Evolutionary conservation across 2,113 vertebrate species (phyloP), one percentile per base, ranked within the genome.

Genomic region (Ictalurus punctatus): DNA sequence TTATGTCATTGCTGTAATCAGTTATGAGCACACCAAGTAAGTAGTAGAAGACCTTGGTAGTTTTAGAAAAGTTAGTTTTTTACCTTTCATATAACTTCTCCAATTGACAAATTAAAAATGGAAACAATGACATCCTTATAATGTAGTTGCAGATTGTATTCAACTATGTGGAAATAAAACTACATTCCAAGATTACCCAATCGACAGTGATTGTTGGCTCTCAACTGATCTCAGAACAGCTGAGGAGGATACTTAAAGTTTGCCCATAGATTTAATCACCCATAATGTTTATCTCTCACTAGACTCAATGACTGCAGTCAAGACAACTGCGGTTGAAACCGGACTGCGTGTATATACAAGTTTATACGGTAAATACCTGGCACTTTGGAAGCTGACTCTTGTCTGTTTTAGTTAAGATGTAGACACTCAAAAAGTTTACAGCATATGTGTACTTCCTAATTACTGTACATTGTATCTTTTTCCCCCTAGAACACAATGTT

Each of bases 251-350:
- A 44, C 81, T 61, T 63, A 40, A 34, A 3, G 58, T 69, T 85
- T 85, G 61, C n/a, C 44, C 63, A 30, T 69, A 69, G 44, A 85
- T n/a, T 52, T 44, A 69, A 48, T 30, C 82, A 84, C 59, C 59
- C 82, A 84, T 40, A 84, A n/a, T 84, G 58, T 65, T 84, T 84
- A 84, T 65, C 59, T 84, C 82, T 84, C 16, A 84, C 59, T 65
- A 84, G 59, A 84, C 82, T n/a, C 37, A 25, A 63, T 84, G 82
- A 44, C 82, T 84, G 82, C 37, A 44, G 17, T 82, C 59, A 65
- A 61, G 82, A 44, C 82, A 84, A 59, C 82, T 84, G 82, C 6
- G 59, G 58, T 84, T 84, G 82, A 52, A 85, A 85, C 63, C 30
- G 27, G 83, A 85, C 63, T 69, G 63, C 27, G 9, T 85, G 63